These are phyloP conservation scores for Cheirogaleus medius DNA, from an alignment of 2,113 vertebrate species.

Conservation along the genomic window DNA sequence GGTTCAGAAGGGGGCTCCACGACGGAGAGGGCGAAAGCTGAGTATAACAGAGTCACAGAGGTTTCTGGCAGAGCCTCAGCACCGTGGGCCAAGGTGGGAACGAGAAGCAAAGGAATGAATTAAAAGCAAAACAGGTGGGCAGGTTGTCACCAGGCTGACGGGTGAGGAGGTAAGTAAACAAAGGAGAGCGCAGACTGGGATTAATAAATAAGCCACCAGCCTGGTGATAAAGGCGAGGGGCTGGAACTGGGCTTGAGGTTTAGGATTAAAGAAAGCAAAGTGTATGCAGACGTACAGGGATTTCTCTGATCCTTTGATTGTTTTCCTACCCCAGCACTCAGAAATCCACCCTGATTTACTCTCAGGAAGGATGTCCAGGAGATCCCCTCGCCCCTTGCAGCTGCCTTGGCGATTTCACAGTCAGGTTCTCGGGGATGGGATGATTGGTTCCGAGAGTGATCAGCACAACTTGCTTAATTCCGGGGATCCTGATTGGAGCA, in stretches of 20 bases:
- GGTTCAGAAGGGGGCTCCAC: not conserved
- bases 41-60: not conserved
- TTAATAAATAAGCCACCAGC: not conserved
- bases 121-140: not conserved
- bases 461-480: not conserved
- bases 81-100: not conserved
- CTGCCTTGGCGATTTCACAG: not conserved
- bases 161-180: not conserved
- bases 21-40: not conserved
- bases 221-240: not conserved
- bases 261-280: not conserved
- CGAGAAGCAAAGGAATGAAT: not conserved
- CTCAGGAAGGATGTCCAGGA: not conserved
- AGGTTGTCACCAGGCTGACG: not conserved
- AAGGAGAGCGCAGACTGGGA: not conserved
- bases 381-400: not conserved
- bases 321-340: not conserved
- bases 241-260: not conserved
- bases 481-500: not conserved
- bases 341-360: not conserved
- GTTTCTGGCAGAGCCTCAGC: not conserved
- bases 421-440: not conserved
- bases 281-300: not conserved
- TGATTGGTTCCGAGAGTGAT: not conserved
- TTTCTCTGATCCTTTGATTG: not conserved